Percentiles rank a stretch among this genome's conserved stretches.
phyloP scores from a whole-genome alignment of 2,888 invertebrate species.

The Cryptus viduatorius region DNA sequence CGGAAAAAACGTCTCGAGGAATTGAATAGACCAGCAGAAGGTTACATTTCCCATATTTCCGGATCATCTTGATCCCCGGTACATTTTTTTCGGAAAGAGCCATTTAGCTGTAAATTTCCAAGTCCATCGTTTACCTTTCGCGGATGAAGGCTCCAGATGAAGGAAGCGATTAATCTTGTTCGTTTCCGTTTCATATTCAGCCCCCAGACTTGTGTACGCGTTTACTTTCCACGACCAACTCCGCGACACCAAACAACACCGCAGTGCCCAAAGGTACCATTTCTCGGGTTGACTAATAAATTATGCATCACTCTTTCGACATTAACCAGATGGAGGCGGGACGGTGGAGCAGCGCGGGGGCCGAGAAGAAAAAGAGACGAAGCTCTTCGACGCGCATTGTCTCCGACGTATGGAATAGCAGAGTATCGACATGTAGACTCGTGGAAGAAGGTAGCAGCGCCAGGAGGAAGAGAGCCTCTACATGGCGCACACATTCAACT shows the following conservation, averaged over 20 bases:
- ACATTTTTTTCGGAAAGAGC: no score
- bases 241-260: slow-evolving; percentile 13
- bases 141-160: no score
- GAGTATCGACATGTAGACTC: slow-evolving; percentile 15
- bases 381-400: slow-evolving; percentile 56
- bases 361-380: slow-evolving; percentile 14
- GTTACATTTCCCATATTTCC: no score
- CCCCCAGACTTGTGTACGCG: slow-evolving; percentile 1
- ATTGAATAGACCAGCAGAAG: no score
- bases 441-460: slow-evolving; percentile 44
- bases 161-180: background rate
- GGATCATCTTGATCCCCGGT: no score
- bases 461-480: slow-evolving; percentile 32
- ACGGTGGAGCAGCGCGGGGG: background rate
- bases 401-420: slow-evolving; percentile 27
- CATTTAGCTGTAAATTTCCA: no score
- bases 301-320: slow-evolving; percentile 80
- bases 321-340: slow-evolving; percentile 69
- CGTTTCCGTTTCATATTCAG: background rate
- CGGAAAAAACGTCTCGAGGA: no score
- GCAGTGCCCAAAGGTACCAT: slow-evolving; percentile 12
- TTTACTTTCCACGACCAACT: background rate
- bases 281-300: slow-evolving; percentile 72
- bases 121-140: background rate
- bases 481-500: slow-evolving; percentile 30